Base-by-base conservation (phyloP, 2,113 vertebrate genomes). In the Pelecanoides urinatrix region DNA sequence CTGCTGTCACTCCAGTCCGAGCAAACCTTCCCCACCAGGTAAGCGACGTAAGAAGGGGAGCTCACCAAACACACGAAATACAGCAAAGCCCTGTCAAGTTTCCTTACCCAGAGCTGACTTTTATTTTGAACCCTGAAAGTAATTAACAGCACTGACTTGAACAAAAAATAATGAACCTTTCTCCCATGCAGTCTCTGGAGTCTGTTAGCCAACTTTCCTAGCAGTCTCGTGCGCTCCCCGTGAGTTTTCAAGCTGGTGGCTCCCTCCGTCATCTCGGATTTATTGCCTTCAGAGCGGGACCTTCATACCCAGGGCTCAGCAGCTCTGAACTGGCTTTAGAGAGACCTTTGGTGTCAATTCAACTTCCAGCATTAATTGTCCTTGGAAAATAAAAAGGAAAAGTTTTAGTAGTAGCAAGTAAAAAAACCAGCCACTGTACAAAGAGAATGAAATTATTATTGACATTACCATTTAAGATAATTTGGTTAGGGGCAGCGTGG, bases 1-100 rank as follows among this genome's bases (percentile, higher is more conserved):
- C 94, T 97, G 97, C 98, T 98, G 98, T 98, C 98, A 97, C 66
- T 63, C 16, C 4, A 2, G 96, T 96, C 96, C 92, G 25, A 95
- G 96, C 96, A 89, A 96, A 96, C 94, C 93, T 96, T 95, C 97
- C 97, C 97, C 98, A 94, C 96, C 97, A 98, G 97, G 97, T 97
- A 96, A 97, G 96, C 61, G 8, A 83, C 61, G 68, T 34, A 79
- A 93, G 94, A 96, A 78, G 95, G 95, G 97, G 49, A 87, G 95
- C 96, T 97, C 94, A 92, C 87, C 94, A 84, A 96, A 94, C 92
- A 72, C 92, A 77, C 9, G 23, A 94, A 97, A 93, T 53, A 42
- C 96, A 93, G 17, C 61, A 7, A 78, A 96, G 89, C 85, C 86
- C 90, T 88, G 94, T 88, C 96, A 91, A 56, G 92, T 82, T 95